Conservation (phyloP, 2,888 invertebrate genomes). For the Danaus chrysippus region DNA sequence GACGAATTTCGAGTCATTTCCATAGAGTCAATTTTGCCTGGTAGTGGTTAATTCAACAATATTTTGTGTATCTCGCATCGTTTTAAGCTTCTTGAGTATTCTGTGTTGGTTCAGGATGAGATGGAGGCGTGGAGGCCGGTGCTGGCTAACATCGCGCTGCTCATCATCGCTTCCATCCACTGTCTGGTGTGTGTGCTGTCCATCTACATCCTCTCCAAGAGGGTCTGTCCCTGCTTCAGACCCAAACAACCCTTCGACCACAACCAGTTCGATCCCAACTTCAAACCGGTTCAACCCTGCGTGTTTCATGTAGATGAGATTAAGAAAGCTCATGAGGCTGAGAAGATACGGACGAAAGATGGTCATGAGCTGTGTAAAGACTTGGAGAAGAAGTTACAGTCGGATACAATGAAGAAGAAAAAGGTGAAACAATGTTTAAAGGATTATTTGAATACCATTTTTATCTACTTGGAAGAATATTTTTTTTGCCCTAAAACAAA, state of each 20-base stretch:
- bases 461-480: too few species aligned
- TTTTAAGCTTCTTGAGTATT: background rate
- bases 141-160: constrained; percentile 80
- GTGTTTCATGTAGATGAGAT: constrained; percentile 64
- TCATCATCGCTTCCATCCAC: constrained; percentile 79
- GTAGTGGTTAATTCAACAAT: background rate
- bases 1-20: too few species aligned
- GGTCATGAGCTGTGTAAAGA: constrained; percentile 62
- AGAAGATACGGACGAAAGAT: constrained; percentile 36
- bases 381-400: constrained; percentile 63
- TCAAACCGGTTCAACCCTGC: constrained; percentile 53
- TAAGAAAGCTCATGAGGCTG: constrained; percentile 47
- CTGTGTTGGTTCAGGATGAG: constrained; percentile 58
- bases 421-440: constrained; percentile 42
- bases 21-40: too few species aligned
- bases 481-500: too few species aligned
- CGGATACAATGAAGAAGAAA: constrained; percentile 55
- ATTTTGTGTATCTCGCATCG: background rate
- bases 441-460: too few species aligned
- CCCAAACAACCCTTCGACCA: constrained; percentile 70
- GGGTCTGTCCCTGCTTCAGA: constrained; percentile 78
- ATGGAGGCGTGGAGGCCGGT: constrained; percentile 80
- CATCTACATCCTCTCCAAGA: constrained; percentile 75
- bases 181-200: constrained; percentile 75
- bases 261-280: constrained; percentile 72